Base-by-base conservation (phyloP, 2,888 invertebrate genomes). In the Ectobius pallidus region DNA sequence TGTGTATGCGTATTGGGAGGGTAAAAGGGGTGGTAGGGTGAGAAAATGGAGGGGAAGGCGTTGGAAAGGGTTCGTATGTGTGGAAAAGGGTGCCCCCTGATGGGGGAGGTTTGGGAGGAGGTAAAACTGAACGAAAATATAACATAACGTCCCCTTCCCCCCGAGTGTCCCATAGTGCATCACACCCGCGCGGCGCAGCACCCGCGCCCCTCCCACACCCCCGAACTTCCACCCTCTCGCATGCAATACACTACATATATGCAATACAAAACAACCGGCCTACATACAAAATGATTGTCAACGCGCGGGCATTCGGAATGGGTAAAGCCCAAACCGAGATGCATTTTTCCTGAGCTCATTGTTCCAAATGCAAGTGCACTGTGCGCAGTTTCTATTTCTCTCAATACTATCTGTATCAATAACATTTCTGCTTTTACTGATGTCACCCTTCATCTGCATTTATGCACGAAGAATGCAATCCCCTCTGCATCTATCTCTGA, bases 61-160 rank as follows among this genome's bases (percentile, higher is more conserved):
- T 11, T 44, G 44, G 44, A 65, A 65, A 63, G 69, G 70, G 70
- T n/a, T 39, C 18, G 55, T 61, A 27, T 58, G 22, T 55, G 61
- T 58, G 58, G 70, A 55, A 58, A 58, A 58, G 70, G 70, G 42
- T 55, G 39, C 61, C 42, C 42, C n/a, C n/a, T n/a, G 27, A 55
- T 34, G 71, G 32, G 65, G 39, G 65, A 32, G 71, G 39, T 39
- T 65, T 52, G 52, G 52, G 34, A 70, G 34, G 46, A 49, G 49
- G 71, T 32, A 71, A 71, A 65, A 71, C 63, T 44, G 71, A 65
- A 63, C 71, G 30, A 65, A 71, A 70, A 70, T 69, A 70, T 70
- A 55, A 58, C 58, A 25, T 58, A 58, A 58, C 58, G 27, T 58
- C 58, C 58, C 30, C 30, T 30, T 9, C 58, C n/a, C 58, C 18